A percentile compares a stretch with the other conserved stretches of the same genome.
phyloP scores from a whole-genome alignment of 30 jellyfish, hydroid and myxozoan genomes.

The Pseudorhiza aurosa region DNA sequence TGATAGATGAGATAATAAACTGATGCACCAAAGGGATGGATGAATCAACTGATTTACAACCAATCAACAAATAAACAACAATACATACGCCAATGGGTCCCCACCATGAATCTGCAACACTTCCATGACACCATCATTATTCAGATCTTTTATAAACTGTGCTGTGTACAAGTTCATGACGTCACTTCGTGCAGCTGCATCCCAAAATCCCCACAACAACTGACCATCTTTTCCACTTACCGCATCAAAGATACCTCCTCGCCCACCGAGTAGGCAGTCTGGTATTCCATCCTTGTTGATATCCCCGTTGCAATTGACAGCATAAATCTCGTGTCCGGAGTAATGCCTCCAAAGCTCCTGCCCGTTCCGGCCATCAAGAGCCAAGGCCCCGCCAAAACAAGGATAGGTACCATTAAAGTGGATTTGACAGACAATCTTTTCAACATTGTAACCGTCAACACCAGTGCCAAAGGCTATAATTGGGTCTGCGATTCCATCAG shows the following conservation, averaged over 20 bases:
- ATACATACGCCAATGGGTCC: constrained; percentile 85
- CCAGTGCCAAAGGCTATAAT: constrained; percentile 85
- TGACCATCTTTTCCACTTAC: constrained; percentile 72
- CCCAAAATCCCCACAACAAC: constrained; percentile 73
- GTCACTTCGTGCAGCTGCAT: constrained; percentile 38
- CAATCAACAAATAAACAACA: too few relatives aligned
- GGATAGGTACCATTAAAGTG: constrained; percentile 69
- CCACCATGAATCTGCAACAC: constrained; percentile 88
- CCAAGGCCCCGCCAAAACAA: constrained; percentile 86
- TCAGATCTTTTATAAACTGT: constrained; percentile 72
- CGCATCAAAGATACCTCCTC: constrained; percentile 86
- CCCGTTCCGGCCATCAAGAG: constrained; percentile 79
- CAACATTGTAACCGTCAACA: constrained; percentile 61
- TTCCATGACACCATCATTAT: constrained; percentile 76
- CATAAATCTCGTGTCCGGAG: constrained; percentile 74
- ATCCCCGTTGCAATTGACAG: constrained; percentile 89
- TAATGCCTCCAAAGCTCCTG: constrained; percentile 83
- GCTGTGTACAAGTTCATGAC: constrained; percentile 73
- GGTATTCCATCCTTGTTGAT: constrained; percentile 78
- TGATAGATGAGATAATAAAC: too few relatives aligned
- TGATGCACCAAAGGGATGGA: too few relatives aligned
- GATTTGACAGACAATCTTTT: constrained; percentile 46
- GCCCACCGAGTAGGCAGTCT: constrained; percentile 83
- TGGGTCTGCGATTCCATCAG: constrained; percentile 80
- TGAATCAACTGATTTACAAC: too few relatives aligned